Evolutionary conservation across 2,113 vertebrate species (phyloP).

Genomic region (Salvelinus alpinus): DNA sequence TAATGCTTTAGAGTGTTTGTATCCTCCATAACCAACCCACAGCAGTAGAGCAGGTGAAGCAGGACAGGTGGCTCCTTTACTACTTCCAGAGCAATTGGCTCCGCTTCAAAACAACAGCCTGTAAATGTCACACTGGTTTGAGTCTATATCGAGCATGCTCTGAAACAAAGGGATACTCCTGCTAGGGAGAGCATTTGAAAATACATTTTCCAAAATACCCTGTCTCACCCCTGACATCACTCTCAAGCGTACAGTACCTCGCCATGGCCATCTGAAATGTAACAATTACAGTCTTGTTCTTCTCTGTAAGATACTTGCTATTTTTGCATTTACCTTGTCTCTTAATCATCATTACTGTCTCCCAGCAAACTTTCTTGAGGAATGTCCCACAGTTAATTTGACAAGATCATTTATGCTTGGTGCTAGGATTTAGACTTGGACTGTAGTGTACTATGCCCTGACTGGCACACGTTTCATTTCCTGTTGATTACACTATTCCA

Average conservation of each 20-base stretch:
- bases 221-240: too few relatives aligned
- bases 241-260: too few relatives aligned
- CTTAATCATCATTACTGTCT: too few relatives aligned
- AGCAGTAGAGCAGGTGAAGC: slow-evolving; percentile 70
- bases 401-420: too few relatives aligned
- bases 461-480: slow-evolving; percentile 51
- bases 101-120: slow-evolving; percentile 62
- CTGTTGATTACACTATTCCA: slow-evolving; percentile 63
- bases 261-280: too few relatives aligned
- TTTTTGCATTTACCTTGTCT: too few relatives aligned
- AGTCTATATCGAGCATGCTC: slow-evolving; percentile 35
- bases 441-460: background rate
- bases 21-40: slow-evolving; percentile 55
- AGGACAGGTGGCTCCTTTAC: slow-evolving; percentile 70
- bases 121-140: slow-evolving; percentile 62
- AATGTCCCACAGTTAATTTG: too few relatives aligned
- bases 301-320: background rate
- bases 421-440: too few relatives aligned
- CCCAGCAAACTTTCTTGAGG: too few relatives aligned
- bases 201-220: too few relatives aligned
- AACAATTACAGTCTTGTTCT: too few relatives aligned
- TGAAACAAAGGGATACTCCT: slow-evolving; percentile 40
- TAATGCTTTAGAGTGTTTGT: slow-evolving; percentile 19
- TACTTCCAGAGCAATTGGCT: slow-evolving; percentile 64
- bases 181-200: slow-evolving; percentile 22